Evolutionary conservation across 2,888 invertebrate species (phyloP).

Genomic region (Saturnia pavonia): DNA sequence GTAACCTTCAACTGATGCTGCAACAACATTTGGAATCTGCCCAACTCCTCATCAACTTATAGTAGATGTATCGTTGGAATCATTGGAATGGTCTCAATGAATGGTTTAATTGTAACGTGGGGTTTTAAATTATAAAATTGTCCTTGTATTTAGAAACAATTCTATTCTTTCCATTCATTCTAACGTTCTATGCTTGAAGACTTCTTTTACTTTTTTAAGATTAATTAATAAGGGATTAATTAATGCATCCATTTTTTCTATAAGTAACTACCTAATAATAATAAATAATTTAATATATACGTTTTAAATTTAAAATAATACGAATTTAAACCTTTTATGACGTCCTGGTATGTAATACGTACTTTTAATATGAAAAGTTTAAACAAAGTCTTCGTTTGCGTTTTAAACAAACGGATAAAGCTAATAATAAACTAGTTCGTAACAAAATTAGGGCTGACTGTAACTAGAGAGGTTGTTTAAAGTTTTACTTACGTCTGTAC

Average conservation of each 20-base stretch:
- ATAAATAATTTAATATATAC: neutral
- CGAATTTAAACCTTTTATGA: neutral
- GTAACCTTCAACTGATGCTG: too few species aligned
- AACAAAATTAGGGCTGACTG: slow-evolving; percentile 39
- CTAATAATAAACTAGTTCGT: slow-evolving; percentile 28
- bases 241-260: neutral
- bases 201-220: neutral
- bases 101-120: too few species aligned
- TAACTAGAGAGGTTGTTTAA: slow-evolving; percentile 36
- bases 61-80: too few species aligned
- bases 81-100: too few species aligned
- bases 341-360: neutral
- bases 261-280: neutral
- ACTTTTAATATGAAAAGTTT: neutral
- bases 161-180: neutral
- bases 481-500: slow-evolving; percentile 38
- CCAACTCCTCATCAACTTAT: too few species aligned
- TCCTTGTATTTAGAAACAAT: neutral
- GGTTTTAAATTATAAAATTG: neutral
- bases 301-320: neutral
- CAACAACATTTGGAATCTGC: too few species aligned
- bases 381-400: neutral
- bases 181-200: neutral
- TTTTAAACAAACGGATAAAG: slow-evolving; percentile 24
- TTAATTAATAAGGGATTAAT: neutral